Percentiles rank a stretch among this genome's conserved stretches.
phyloP scores from a whole-genome alignment of 2,113 vertebrate species.

The Rhineura floridana region DNA sequence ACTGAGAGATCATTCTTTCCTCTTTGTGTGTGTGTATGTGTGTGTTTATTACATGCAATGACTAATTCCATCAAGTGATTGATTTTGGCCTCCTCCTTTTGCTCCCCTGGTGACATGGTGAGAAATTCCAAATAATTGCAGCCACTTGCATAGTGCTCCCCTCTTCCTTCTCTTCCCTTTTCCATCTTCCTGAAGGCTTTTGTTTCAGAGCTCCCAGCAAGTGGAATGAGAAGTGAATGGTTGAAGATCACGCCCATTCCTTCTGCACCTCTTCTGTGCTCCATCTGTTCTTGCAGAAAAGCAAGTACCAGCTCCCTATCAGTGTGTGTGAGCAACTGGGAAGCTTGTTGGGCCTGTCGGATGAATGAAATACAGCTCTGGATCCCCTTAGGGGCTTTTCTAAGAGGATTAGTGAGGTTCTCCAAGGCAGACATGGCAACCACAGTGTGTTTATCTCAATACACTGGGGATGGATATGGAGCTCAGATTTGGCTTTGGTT shows the following conservation, averaged over 20 bases:
- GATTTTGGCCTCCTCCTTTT: background rate
- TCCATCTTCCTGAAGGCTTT: background rate
- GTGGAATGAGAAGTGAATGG: background rate
- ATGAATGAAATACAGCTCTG: slow-evolving; percentile 69
- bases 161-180: background rate
- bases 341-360: slow-evolving; percentile 61
- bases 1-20: no score
- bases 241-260: background rate
- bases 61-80: background rate
- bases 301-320: background rate
- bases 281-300: accelerated
- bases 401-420: slow-evolving; percentile 65
- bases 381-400: slow-evolving; percentile 66
- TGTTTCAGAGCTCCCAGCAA: background rate
- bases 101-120: accelerated
- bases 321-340: slow-evolving; percentile 17
- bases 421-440: slow-evolving; percentile 63
- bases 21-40: no score
- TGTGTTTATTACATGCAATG: accelerated
- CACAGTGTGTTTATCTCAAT: slow-evolving; percentile 62
- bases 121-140: background rate
- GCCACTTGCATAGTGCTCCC: accelerated
- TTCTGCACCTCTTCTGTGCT: background rate
- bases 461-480: slow-evolving; percentile 41
- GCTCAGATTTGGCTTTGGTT: slow-evolving; percentile 60